A percentile compares a stretch with the other conserved stretches of the same genome.
These are phyloP conservation scores for Enteromius paludinosus DNA, from an alignment of 2,797 vertebrate genomes.

Conservation along the genomic window DNA sequence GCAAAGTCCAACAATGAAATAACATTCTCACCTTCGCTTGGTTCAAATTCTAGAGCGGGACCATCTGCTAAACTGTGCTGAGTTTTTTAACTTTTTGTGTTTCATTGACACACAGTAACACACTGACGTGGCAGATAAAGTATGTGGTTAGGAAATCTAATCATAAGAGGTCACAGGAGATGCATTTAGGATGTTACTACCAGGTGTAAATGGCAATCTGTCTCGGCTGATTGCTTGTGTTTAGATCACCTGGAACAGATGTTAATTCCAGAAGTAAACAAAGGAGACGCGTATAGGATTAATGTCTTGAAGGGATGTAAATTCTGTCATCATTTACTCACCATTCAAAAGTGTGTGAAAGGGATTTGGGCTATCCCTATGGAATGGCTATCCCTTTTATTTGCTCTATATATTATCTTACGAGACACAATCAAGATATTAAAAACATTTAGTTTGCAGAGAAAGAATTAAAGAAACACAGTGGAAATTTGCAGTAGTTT, in stretches of 20 bases:
- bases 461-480: not conserved
- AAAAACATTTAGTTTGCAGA: not conserved
- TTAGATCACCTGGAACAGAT: constrained; percentile 17
- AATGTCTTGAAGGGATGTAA: constrained; percentile 2
- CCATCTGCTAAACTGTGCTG: not conserved
- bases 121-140: not conserved
- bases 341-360: not conserved
- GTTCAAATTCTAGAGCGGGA: not conserved
- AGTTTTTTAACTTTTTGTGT: not conserved
- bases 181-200: constrained; percentile 1
- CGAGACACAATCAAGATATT: not conserved
- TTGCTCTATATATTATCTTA: constrained; percentile 5
- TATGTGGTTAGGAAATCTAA: not conserved
- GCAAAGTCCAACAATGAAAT: not conserved
- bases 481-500: not conserved
- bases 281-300: not conserved
- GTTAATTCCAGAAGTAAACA: constrained; percentile 18
- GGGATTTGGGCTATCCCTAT: not conserved
- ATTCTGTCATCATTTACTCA: not conserved
- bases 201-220: constrained; percentile 27
- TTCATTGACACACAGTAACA: constrained; percentile 2
- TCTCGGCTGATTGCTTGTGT: not conserved
- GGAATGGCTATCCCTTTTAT: not conserved
- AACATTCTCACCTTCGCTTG: constrained; percentile 3
- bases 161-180: constrained; percentile 10